These are phyloP conservation scores for Acyrthosiphon pisum DNA, from an alignment of 1,140 invertebrate species.

Conservation along the genomic window DNA sequence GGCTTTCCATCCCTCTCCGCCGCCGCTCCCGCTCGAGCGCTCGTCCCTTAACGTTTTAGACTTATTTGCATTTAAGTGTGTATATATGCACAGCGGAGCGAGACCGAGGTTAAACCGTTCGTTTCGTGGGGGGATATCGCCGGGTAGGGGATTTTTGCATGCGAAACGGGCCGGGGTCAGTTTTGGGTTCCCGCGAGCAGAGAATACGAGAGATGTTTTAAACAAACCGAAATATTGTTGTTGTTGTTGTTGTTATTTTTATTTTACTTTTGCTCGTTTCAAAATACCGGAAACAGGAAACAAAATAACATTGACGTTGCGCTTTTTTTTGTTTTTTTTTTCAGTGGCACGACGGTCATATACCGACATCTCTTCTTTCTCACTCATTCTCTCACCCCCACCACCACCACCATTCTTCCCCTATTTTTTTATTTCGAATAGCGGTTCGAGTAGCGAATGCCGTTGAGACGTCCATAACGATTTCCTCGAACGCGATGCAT, in stretches of 20 bases:
- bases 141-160: neutral
- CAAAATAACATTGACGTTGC: conserved; percentile 23
- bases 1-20: neutral
- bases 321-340: neutral
- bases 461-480: neutral
- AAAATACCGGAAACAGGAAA: conserved; percentile 18
- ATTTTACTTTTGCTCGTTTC: conserved; percentile 16
- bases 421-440: neutral
- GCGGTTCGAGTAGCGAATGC: neutral
- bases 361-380: neutral
- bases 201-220: neutral
- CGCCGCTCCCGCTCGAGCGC: neutral
- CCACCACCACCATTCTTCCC: neutral
- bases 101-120: conserved; percentile 17
- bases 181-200: neutral
- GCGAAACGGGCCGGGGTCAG: conserved; percentile 21
- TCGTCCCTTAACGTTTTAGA: conserved; percentile 27
- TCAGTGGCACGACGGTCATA: neutral
- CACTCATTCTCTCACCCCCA: neutral
- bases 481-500: neutral
- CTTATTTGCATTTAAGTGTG: conserved; percentile 44
- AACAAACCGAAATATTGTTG: conserved; percentile 25
- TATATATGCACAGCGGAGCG: conserved; percentile 15
- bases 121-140: neutral
- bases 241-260: neutral